These are phyloP conservation scores for Drosophila subobscura DNA, from an alignment of 1,140 invertebrate species.

Conservation along the genomic window DNA sequence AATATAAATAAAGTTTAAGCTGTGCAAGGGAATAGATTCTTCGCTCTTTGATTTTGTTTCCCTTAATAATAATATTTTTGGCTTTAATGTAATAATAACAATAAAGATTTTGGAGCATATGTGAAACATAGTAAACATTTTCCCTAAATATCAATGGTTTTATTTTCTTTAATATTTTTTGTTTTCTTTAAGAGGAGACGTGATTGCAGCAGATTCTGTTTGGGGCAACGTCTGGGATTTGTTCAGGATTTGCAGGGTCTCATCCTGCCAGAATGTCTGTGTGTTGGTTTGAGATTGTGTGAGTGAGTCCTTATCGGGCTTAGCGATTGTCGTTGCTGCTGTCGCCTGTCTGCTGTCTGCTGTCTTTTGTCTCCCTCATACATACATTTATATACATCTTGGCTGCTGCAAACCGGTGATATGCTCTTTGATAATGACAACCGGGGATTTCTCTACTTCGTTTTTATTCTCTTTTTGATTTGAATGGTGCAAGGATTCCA, in stretches of 20 bases:
- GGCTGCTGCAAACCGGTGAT: slow-evolving; percentile 36
- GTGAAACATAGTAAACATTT: slow-evolving; percentile 32
- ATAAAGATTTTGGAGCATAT: slow-evolving; percentile 35
- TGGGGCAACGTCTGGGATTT: slow-evolving; percentile 45
- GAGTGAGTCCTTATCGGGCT: slow-evolving; percentile 39
- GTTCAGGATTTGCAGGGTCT: slow-evolving; percentile 36
- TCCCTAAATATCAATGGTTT: slow-evolving; percentile 1
- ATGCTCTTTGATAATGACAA: slow-evolving; percentile 48
- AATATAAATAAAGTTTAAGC: neutral
- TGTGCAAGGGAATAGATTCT: too few species aligned
- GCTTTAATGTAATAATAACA: slow-evolving; percentile 58
- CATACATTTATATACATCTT: neutral
- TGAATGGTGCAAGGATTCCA: neutral
- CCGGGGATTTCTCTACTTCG: slow-evolving; percentile 28
- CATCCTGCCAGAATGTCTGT: slow-evolving; percentile 12
- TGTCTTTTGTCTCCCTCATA: slow-evolving; percentile 19
- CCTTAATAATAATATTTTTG: slow-evolving; percentile 22
- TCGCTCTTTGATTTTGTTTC: neutral
- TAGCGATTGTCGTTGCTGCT: slow-evolving; percentile 28
- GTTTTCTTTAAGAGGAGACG: neutral
- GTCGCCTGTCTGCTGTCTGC: slow-evolving; percentile 26
- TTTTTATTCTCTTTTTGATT: slow-evolving; percentile 24
- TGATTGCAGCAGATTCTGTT: slow-evolving; percentile 70
- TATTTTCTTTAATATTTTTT: neutral
- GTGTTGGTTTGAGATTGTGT: slow-evolving; percentile 4